Base-by-base conservation (phyloP, 2,113 vertebrate genomes). In the Chamaetylas fuelleborni region DNA sequence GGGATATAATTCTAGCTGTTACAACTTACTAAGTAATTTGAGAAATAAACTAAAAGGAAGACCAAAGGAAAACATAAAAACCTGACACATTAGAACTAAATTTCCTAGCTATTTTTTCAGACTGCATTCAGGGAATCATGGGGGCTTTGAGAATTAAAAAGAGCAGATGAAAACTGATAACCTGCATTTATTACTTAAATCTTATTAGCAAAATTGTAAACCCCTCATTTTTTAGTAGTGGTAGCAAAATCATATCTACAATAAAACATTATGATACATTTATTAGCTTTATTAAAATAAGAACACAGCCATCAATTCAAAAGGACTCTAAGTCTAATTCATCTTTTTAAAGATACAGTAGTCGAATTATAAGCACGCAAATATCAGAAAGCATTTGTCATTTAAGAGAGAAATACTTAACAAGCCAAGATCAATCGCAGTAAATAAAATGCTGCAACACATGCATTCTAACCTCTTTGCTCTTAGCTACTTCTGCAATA, bases 401-500 rank as follows among this genome's bases (percentile, higher is more conserved):
- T 57, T 85, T 74, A 76, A 60, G 43, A 80, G 1, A 82, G 7
- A 83, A 91, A 47, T 50, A 92, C 43, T 70, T 54, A 60, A 77
- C 20, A 90, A 73, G 31, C 70, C 79, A 86, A 64, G 34, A 87
- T 38, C 65, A 66, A 93, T 43, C 15, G 87, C 24, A 42, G 26
- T 42, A 79, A 79, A 13, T 43, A 93, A 81, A 93, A 88, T 13
- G 43, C 51, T 70, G 73, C 43, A 66, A 87, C 19, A 84, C 33
- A 28, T 38, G 48, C 26, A 69, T 85, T 92, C 97, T 96, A 96
- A 99, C 99, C 98, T 99, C 99, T 97, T 99, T 99, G 97, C 98
- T 99, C 96, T 99, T 99, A 79, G 99, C 98, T 70, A 99, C 98
- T 97, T 99, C 99, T 40, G 99, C 99, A 50, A 99, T 99, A 54